Conservation (phyloP, 1,140 invertebrate genomes). For the Bombus confusus region DNA sequence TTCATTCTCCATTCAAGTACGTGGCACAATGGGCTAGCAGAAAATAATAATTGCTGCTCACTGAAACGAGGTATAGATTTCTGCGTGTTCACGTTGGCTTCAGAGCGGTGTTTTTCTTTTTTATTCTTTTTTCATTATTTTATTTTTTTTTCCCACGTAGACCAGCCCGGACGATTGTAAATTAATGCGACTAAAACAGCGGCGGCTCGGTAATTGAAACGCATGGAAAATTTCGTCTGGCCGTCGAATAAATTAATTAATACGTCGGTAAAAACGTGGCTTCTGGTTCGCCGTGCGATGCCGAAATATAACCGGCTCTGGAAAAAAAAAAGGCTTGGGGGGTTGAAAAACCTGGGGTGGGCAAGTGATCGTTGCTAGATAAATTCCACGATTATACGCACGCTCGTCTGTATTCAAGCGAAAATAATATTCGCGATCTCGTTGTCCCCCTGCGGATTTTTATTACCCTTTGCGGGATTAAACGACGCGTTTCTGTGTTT, state of each 20-base stretch:
- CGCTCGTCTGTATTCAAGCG: neutral
- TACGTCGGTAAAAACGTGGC: conserved; percentile 12
- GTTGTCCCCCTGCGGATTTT: neutral
- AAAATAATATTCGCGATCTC: conserved; percentile 31
- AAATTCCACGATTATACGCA: conserved; percentile 20
- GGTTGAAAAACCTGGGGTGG: neutral
- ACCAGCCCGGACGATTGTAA: neutral
- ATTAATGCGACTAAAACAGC: conserved; percentile 23
- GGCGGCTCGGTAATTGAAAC: conserved; percentile 8
- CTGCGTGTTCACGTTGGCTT: neutral
- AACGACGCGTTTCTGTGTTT: conserved; percentile 21
- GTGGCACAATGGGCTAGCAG: too few relatives aligned
- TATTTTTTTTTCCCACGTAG: neutral
- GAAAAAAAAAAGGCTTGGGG: too few relatives aligned
- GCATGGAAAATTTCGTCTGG: conserved; percentile 23
- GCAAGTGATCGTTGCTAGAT: neutral
- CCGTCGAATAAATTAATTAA: conserved; percentile 31
- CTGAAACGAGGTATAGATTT: neutral
- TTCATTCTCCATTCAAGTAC: neutral
- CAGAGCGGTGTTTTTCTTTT: too few relatives aligned
- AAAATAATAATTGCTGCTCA: neutral
- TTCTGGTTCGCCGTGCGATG: conserved; percentile 1
- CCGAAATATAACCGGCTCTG: neutral
- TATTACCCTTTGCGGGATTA: conserved; percentile 23
- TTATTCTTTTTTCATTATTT: too few relatives aligned